Evolutionary conservation across 2,113 vertebrate genomes (phyloP), one percentile per base, ranked within the genome.

Genomic region (Scartelaos histophorus): DNA sequence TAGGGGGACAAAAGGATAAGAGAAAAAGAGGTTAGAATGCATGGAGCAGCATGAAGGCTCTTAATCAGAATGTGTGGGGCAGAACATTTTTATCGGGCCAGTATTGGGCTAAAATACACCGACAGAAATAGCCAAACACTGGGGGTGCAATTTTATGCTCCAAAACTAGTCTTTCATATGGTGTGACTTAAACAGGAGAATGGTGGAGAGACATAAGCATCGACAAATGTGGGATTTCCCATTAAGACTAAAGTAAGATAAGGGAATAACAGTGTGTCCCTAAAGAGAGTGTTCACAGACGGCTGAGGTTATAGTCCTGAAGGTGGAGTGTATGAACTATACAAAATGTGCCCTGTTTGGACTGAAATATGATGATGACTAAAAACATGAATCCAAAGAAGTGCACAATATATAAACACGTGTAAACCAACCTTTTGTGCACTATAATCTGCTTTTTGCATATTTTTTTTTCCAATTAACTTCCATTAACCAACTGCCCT

Each of bases 41-140:
- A 67, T 16, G 62, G 71, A 84, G 78, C 67, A 64, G 67, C 76
- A 83, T 83, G 83, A 67, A 75, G 75, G 71, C 70, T 73, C 75
- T 75, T 80, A 85, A 85, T 84, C 78, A 81, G 88, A 76, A 75
- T 83, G 69, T 76, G 79, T 69, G 58, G 46, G 74, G 56, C 34
- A 83, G 78, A 71, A 71, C 13, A 19, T 83, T 71, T 83, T 85
- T 84, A 87, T 87, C 79, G 74, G 76, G 75, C 69, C 54, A 11
- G 78, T 64, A 76, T n/a, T 17, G 25, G 66, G 46, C 46, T 49
- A 25, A 51, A 29, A 78, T 64, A 66, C 56, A 79, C 66, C 0
- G 57, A 80, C 74, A 79, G 74, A 71, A 81, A 78, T 69, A 78
- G 73, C 78, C 64, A 81, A 85, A 65, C 73, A 85, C 69, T 46